These are phyloP conservation scores for Folsomia candida DNA, from an alignment of 2,888 invertebrate genomes.

Conservation along the genomic window DNA sequence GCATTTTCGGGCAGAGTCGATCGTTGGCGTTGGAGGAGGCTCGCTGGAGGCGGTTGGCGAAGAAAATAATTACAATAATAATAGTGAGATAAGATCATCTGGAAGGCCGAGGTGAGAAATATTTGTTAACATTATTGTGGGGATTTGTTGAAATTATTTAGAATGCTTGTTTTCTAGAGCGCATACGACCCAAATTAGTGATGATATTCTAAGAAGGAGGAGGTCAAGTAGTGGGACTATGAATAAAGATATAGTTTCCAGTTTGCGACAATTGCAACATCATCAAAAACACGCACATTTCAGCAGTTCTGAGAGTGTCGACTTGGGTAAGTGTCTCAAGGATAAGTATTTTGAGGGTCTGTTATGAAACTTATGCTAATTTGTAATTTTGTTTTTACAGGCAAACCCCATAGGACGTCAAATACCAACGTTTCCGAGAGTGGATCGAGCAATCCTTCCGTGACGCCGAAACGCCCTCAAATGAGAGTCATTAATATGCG, in stretches of 20 bases:
- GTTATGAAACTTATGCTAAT: background rate
- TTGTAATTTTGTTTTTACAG: conserved; percentile 27
- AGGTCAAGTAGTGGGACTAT: background rate
- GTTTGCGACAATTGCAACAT: background rate
- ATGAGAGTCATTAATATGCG: conserved; percentile 40
- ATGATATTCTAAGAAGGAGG: background rate
- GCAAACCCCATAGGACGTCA: conserved; percentile 30
- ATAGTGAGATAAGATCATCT: background rate
- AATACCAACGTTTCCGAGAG: conserved; percentile 21
- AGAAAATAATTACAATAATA: background rate
- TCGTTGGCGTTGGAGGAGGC: background rate
- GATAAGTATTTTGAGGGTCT: background rate
- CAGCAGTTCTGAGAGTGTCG: conserved; percentile 80
- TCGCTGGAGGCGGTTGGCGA: background rate
- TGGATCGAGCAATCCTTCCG: background rate
- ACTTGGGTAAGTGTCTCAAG: conserved; percentile 54
- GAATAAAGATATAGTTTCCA: background rate
- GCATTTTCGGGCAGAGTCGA: background rate
- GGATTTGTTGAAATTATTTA: background rate
- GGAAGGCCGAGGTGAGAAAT: background rate
- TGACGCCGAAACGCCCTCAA: conserved; percentile 14
- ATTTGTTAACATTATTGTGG: background rate
- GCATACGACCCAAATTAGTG: background rate
- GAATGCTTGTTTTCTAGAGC: no score
- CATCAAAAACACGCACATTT: conserved; percentile 53